Conservation (phyloP, 2,888 invertebrate species). For the Nephrotoma guestfalica region DNA sequence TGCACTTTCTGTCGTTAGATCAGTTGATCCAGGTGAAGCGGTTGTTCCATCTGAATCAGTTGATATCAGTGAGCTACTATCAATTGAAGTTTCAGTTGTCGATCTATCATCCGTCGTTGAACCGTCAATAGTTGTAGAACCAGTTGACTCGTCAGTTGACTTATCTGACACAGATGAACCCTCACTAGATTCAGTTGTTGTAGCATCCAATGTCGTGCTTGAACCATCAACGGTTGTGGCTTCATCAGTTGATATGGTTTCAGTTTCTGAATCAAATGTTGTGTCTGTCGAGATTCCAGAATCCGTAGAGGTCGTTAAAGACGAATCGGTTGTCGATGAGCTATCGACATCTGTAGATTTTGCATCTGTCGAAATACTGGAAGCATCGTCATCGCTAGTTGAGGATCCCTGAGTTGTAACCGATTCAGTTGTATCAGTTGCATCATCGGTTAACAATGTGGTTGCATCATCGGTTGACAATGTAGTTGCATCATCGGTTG, state of each 20-base stretch:
- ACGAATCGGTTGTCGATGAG: neutral
- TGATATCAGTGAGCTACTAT: neutral
- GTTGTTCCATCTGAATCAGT: neutral
- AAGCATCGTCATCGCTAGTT: neutral
- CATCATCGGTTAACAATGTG: neutral
- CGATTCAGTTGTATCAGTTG: neutral
- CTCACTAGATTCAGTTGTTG: neutral
- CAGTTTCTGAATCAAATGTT: neutral
- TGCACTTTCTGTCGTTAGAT: neutral
- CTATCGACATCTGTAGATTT: neutral
- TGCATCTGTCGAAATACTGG: neutral
- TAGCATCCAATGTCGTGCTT: conserved; percentile 6
- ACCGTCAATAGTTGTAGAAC: neutral
- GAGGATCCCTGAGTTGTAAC: neutral
- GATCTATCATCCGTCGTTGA: neutral
- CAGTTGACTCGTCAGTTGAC: neutral
- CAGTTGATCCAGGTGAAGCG: conserved; percentile 4
- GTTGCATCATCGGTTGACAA: neutral
- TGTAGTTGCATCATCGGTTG: neutral
- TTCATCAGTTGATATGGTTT: conserved; percentile 12
- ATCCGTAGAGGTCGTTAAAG: conserved; percentile 11
- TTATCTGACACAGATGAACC: neutral
- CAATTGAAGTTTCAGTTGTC: neutral
- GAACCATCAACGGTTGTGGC: conserved; percentile 15
- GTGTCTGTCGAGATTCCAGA: neutral